phyloP scores from a whole-genome alignment of 2,113 vertebrate genomes.

The Hucho hucho region DNA sequence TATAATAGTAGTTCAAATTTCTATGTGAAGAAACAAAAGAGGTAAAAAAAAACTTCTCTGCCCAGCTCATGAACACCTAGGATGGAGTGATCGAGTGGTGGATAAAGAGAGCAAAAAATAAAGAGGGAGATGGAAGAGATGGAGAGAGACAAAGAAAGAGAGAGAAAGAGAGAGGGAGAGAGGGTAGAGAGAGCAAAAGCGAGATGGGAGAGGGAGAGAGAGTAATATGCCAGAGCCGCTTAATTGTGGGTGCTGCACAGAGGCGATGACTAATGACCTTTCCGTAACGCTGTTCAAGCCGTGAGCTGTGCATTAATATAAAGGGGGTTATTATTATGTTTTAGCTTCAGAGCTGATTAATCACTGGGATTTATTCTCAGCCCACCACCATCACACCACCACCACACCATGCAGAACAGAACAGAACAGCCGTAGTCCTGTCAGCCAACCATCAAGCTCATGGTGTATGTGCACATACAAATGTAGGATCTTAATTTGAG shows the following conservation, averaged over 20 bases:
- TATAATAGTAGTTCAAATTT: neutral
- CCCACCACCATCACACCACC: constrained; percentile 29
- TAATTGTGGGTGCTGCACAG: constrained; percentile 72
- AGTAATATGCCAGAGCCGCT: constrained; percentile 61
- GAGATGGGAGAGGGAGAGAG: constrained; percentile 9
- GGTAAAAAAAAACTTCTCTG: too few species aligned
- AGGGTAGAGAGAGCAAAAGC: constrained; percentile 22
- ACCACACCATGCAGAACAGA: constrained; percentile 54
- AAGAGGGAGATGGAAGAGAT: constrained; percentile 20
- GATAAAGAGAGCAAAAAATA: constrained; percentile 19
- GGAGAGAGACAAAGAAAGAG: constrained; percentile 29
- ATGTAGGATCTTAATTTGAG: constrained; percentile 7
- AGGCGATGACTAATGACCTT: constrained; percentile 73
- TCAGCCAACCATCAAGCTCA: constrained; percentile 55
- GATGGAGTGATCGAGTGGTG: constrained; percentile 6
- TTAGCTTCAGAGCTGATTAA: constrained; percentile 75
- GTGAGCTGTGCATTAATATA: constrained; percentile 73
- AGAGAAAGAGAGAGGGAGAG: constrained; percentile 3
- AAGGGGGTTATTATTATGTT: constrained; percentile 77
- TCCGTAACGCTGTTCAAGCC: constrained; percentile 66
- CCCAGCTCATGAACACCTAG: neutral
- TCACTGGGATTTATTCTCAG: constrained; percentile 66
- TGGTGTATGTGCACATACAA: constrained; percentile 39
- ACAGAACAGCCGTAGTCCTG: constrained; percentile 39
- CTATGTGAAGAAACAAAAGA: neutral